Base-by-base conservation (phyloP, 2,797 vertebrate species). In the Clarias laeviceps region DNA sequence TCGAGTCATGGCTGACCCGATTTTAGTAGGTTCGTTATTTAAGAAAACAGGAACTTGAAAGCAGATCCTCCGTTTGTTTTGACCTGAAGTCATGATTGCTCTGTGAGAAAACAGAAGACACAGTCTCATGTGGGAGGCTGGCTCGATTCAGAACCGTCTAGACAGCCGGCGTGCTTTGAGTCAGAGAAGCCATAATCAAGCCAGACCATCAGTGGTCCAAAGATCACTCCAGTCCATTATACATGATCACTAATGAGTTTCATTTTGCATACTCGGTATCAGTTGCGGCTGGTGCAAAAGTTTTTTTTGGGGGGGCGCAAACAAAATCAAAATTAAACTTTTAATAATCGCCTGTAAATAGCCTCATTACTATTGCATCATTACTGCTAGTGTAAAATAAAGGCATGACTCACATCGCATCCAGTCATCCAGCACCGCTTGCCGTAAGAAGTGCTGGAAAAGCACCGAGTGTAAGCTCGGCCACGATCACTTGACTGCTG, bases 141-240 rank as follows among this genome's bases (percentile, higher is more conserved):
- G 50, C 70, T 74, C 29, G 34, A 40, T 59, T 5, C 56, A 84
- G 32, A 74, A 64, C 86, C 80, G 89, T 90, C 88, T 89, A 89
- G 88, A 89, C 87, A 84, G 57, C 45, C 87, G 81, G 84, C 86
- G 88, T 88, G 81, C 79, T 81, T 57, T 85, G 79, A 83, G 88
- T 83, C 85, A 86, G 80, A 65, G 80, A 57, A 87, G 66, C 76
- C 82, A 74, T 88, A 89, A 90, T 89, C 85, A 88, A 83, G 85
- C 82, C 84, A 70, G 84, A 80, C 72, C 86, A 87, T 87, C 87
- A 85, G 69, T 17, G 65, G 79, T 62, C 74, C 12, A 8, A 64
- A 65, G 29, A 82, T 85, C 72, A 85, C 80, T 74, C 59, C 72
- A 72, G 54, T 85, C 79, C 76, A 68, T 85, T 85, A 81, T 78